These are phyloP conservation scores for Emys orbicularis DNA, from an alignment of 2,797 vertebrate genomes.

Conservation along the genomic window DNA sequence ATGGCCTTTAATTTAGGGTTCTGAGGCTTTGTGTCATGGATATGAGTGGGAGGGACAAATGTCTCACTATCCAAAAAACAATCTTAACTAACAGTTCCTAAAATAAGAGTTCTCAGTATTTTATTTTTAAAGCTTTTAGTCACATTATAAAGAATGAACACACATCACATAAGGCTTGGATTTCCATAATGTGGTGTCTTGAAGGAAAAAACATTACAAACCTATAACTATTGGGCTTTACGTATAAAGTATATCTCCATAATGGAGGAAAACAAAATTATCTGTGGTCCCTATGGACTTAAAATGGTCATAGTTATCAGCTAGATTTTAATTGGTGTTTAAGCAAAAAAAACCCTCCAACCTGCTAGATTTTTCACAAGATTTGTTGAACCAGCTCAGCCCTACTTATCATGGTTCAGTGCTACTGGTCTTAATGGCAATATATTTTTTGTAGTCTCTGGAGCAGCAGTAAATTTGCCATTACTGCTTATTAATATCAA, in stretches of 20 bases:
- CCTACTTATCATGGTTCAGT: neutral
- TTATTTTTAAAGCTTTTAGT: slow-evolving; percentile 11
- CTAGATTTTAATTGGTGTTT: neutral
- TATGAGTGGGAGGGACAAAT: neutral
- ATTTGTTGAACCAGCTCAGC: neutral
- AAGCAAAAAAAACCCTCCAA: neutral
- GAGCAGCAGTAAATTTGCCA: neutral
- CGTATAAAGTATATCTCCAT: neutral
- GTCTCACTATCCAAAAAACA: neutral
- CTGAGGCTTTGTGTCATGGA: neutral
- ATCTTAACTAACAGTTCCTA: neutral
- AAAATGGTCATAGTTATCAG: neutral
- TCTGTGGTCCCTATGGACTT: neutral
- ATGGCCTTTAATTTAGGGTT: neutral
- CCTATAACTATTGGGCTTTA: neutral
- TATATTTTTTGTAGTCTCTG: neutral
- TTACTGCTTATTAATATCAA: neutral
- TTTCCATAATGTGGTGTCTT: slow-evolving; percentile 9
- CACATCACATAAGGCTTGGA: neutral
- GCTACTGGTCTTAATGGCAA: neutral
- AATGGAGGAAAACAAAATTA: neutral
- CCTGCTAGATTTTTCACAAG: neutral
- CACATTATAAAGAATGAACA: neutral
- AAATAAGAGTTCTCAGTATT: neutral
- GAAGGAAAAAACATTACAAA: neutral